A percentile compares a stretch with the other conserved stretches of the same genome.
Conservation (phyloP, 2,888 invertebrate genomes). For the Volucella inanis region DNA sequence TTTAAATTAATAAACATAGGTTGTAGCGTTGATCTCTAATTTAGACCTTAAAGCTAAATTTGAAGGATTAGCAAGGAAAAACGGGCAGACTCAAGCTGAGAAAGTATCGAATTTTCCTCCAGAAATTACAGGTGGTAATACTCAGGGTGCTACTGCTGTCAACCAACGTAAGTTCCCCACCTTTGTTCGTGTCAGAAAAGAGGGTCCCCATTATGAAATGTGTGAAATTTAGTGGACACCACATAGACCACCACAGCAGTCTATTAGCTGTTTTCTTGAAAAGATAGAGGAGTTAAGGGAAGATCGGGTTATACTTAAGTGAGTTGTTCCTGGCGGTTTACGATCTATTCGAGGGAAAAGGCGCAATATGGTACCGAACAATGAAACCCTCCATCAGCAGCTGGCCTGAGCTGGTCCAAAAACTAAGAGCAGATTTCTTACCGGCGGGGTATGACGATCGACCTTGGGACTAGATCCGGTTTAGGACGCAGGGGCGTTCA, state of each 20-base stretch:
- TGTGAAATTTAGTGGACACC: constrained; percentile 20
- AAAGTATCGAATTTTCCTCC: no score
- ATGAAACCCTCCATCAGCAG: background rate
- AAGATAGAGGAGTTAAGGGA: constrained; percentile 9
- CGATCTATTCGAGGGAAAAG: constrained; percentile 17
- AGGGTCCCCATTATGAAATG: constrained; percentile 13
- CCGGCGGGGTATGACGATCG: constrained; percentile 33
- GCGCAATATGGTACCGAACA: constrained; percentile 34
- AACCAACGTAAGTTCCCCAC: background rate
- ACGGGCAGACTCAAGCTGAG: no score
- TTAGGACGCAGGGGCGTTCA: constrained; percentile 20
- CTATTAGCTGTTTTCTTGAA: constrained; percentile 24
- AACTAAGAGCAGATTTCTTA: constrained; percentile 22
- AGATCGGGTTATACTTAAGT: background rate
- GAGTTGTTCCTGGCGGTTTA: background rate
- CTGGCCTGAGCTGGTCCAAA: constrained; percentile 8
- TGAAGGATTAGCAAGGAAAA: no score
- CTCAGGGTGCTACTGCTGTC: no score
- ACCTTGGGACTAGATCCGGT: constrained; percentile 27
- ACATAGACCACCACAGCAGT: background rate
- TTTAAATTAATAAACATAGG: background rate
- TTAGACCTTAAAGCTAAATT: constrained; percentile 3
- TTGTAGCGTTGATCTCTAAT: background rate
- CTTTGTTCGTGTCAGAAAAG: background rate
- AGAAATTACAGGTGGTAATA: no score